Conservation (phyloP, 2,888 invertebrate species). For the Parthenolecanium corni region DNA sequence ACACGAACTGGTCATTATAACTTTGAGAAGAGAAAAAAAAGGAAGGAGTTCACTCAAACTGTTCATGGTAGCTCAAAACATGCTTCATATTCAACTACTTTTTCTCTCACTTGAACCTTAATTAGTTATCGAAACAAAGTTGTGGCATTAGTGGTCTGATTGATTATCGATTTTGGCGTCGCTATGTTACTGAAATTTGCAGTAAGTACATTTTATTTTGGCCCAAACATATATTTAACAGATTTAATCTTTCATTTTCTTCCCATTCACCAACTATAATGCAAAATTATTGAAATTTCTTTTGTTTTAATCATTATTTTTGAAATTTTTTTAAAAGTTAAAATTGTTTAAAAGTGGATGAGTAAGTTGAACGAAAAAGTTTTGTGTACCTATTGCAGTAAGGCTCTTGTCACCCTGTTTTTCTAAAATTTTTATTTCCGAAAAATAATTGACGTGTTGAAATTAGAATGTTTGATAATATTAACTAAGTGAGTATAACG, state of each 20-base stretch:
- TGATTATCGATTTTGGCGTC: neutral
- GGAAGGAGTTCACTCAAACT: slow-evolving; percentile 6
- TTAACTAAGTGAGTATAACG: too few species aligned
- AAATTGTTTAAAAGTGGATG: too few species aligned
- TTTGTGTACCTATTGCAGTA: too few species aligned
- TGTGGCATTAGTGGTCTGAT: neutral
- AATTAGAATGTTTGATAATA: too few species aligned
- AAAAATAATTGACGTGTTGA: too few species aligned
- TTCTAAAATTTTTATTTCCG: too few species aligned
- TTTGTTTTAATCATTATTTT: neutral
- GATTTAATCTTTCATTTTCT: too few species aligned
- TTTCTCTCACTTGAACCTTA: neutral
- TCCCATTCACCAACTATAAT: neutral
- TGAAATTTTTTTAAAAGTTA: too few species aligned
- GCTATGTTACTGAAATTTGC: neutral
- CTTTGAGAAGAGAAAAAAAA: neutral
- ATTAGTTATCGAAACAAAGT: slow-evolving; percentile 6
- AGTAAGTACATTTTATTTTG: neutral
- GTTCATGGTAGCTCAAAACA: neutral
- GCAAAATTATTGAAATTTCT: neutral
- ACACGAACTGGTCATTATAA: slow-evolving; percentile 7
- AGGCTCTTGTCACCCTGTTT: too few species aligned
- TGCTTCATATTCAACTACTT: too few species aligned
- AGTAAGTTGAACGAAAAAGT: too few species aligned
- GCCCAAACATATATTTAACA: too few species aligned